A percentile compares a stretch with the other conserved stretches of the same genome.
phyloP scores from a whole-genome alignment of 2,888 invertebrate genomes.

The Tetragnatha montana region DNA sequence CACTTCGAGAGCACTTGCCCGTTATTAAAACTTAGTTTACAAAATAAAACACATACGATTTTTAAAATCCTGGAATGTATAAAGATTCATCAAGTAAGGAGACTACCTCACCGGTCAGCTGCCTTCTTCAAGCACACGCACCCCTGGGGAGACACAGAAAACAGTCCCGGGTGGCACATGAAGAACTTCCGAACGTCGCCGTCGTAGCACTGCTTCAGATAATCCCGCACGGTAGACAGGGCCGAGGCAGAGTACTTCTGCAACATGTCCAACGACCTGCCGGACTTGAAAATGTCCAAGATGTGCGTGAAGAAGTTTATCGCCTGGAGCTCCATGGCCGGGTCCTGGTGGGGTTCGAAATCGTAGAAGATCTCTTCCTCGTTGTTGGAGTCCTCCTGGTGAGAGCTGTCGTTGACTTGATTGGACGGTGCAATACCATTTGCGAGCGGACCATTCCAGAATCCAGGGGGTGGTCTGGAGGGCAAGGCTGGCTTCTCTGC shows the following conservation, averaged over 20 bases:
- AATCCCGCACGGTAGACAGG: constrained; percentile 1
- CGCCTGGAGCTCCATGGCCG: background rate
- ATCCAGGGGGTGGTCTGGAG: too few relatives aligned
- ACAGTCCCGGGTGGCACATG: background rate
- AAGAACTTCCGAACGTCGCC: constrained; percentile 25
- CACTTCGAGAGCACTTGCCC: background rate
- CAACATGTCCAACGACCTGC: background rate
- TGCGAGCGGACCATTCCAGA: too few relatives aligned
- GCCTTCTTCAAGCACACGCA: background rate
- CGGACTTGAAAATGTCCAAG: constrained; percentile 1
- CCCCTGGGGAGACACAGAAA: constrained; percentile 15
- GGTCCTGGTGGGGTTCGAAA: background rate
- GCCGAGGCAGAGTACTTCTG: background rate
- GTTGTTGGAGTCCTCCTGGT: background rate
- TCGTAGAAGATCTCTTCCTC: background rate
- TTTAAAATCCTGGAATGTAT: too few relatives aligned
- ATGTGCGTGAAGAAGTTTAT: constrained; percentile 37
- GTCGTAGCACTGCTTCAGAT: constrained; percentile 6
- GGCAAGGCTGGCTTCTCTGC: too few relatives aligned
- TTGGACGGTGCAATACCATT: too few relatives aligned
- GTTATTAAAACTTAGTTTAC: background rate
- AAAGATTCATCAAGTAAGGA: background rate
- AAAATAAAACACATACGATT: background rate
- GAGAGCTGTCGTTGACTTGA: background rate
- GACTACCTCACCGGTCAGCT: background rate